Conservation (phyloP, 2,888 invertebrate genomes). For the Stegophylla sp. region DNA sequence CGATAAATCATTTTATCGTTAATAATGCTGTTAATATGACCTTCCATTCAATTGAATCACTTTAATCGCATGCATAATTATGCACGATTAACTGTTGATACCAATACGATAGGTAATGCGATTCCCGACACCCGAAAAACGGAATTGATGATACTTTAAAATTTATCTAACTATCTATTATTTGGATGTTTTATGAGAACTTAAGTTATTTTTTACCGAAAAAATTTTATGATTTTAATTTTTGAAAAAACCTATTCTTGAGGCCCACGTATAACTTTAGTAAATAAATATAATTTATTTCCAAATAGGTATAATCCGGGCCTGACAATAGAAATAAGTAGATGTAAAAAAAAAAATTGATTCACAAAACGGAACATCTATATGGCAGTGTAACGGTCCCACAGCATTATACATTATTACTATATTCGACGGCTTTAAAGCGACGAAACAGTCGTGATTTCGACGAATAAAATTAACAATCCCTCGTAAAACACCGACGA, state of each 20-base stretch:
- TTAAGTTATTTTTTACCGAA: background rate
- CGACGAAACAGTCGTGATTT: slow-evolving; percentile 19
- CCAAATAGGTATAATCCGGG: too few species aligned
- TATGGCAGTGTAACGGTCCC: background rate
- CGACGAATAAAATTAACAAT: slow-evolving; percentile 17
- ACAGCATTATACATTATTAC: background rate
- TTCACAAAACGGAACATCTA: background rate
- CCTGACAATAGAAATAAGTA: background rate
- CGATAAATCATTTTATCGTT: slow-evolving; percentile 45
- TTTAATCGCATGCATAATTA: slow-evolving; percentile 24
- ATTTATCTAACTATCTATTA: background rate
- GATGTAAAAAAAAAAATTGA: background rate
- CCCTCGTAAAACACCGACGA: slow-evolving; percentile 1
- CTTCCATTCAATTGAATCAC: slow-evolving; percentile 22
- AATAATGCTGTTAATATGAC: slow-evolving; percentile 43
- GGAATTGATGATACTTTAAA: background rate
- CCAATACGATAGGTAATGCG: slow-evolving; percentile 9
- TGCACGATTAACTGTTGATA: slow-evolving; percentile 30
- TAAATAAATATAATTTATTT: too few species aligned
- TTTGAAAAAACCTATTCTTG: too few species aligned
- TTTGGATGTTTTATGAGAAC: background rate
- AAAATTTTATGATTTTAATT: background rate
- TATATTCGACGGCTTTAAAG: background rate
- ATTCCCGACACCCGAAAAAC: slow-evolving; percentile 3
- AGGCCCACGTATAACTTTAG: too few species aligned